These are phyloP conservation scores for Amphiduros pacificus DNA, from an alignment of 2,888 invertebrate genomes.

Conservation along the genomic window DNA sequence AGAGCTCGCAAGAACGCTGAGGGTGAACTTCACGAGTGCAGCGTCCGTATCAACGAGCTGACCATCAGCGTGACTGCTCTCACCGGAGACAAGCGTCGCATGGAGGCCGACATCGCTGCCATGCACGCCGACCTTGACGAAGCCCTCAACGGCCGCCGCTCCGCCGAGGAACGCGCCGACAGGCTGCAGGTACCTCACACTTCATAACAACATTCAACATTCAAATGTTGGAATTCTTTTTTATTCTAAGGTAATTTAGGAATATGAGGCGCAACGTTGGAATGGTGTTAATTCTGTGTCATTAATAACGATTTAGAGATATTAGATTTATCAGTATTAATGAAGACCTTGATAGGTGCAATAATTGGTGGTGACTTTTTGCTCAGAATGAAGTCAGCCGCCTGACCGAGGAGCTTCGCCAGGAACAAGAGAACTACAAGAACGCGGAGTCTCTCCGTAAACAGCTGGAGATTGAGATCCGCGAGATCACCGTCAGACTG, in stretches of 20 bases:
- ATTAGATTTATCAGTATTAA: too few relatives aligned
- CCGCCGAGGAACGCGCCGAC: conserved; percentile 33
- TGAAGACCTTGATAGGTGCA: too few relatives aligned
- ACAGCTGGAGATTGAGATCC: conserved; percentile 59
- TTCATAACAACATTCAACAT: too few relatives aligned
- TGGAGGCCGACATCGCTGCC: conserved; percentile 88
- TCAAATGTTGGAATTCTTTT: too few relatives aligned
- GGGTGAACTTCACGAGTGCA: conserved; percentile 81
- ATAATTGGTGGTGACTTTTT: too few relatives aligned
- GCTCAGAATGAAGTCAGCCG: conserved; percentile 53
- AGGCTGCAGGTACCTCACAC: conserved; percentile 16
- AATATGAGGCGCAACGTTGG: not conserved
- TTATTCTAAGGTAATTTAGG: too few relatives aligned
- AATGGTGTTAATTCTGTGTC: conserved; percentile 34
- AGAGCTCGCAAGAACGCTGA: conserved; percentile 59
- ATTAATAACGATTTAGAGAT: too few relatives aligned
- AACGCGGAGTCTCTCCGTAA: conserved; percentile 59
- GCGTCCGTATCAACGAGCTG: conserved; percentile 89
- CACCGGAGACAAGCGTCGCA: conserved; percentile 88
- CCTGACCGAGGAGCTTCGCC: conserved; percentile 56
- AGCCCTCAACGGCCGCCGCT: conserved; percentile 64
- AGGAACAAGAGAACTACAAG: conserved; percentile 61
- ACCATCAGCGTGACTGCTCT: conserved; percentile 93
- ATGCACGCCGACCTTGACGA: conserved; percentile 97
- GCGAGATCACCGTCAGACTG: conserved; percentile 58